A percentile compares a stretch with the other conserved stretches of the same genome.
Evolutionary conservation across 2,113 vertebrate species (phyloP).

Genomic region (Pelodiscus sinensis): DNA sequence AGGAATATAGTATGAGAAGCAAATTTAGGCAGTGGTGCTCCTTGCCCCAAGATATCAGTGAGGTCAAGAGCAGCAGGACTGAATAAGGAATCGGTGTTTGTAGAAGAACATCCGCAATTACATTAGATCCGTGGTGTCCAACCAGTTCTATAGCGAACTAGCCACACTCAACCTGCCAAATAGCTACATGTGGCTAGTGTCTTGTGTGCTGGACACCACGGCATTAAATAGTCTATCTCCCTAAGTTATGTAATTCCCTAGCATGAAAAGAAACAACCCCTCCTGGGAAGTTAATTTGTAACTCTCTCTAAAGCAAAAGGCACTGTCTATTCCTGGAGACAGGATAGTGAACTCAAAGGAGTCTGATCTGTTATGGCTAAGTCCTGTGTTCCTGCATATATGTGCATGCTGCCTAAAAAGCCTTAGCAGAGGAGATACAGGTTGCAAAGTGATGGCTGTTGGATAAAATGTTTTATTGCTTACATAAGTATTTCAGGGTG

Average conservation of each 20-base stretch:
- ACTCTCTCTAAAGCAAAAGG: not conserved
- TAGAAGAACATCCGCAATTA: not conserved
- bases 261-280: not conserved
- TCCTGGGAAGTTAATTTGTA: not conserved
- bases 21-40: not conserved
- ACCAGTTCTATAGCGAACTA: too few relatives aligned
- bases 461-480: not conserved
- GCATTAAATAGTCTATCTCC: too few relatives aligned
- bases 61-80: not conserved
- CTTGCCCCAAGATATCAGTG: not conserved
- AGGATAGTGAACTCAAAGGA: not conserved
- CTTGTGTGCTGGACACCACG: too few relatives aligned
- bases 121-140: not conserved
- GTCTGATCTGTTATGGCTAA: not conserved
- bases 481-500: not conserved
- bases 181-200: too few relatives aligned
- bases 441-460: not conserved
- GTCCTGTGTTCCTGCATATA: not conserved
- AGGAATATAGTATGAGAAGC: not conserved
- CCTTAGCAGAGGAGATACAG: not conserved
- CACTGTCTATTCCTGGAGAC: not conserved
- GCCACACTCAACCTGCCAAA: too few relatives aligned
- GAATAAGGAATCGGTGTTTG: accelerated
- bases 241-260: too few relatives aligned
- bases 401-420: not conserved